Percentiles rank a stretch among this genome's conserved stretches.
Conservation (phyloP, 2,888 invertebrate species). For the Corbicula japonica region DNA sequence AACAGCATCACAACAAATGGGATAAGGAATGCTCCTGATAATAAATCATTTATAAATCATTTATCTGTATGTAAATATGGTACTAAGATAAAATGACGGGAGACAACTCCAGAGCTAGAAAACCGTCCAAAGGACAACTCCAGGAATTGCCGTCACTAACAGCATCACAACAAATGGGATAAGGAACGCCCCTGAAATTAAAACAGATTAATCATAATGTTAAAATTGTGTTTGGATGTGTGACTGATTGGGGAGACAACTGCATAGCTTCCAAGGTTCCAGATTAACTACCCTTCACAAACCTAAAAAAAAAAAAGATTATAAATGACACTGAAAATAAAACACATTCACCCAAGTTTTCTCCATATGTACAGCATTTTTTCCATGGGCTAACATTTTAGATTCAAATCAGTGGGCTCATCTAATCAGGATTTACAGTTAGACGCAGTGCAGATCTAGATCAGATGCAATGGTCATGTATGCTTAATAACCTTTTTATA, state of each 20-base stretch:
- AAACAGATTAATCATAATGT: not conserved
- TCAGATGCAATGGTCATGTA: no score
- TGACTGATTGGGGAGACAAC: not conserved
- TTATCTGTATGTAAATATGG: no score
- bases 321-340: not conserved
- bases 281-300: not conserved
- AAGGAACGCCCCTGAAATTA: slow-evolving; percentile 88
- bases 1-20: slow-evolving; percentile 93
- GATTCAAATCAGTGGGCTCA: no score
- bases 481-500: no score
- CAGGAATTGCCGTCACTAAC: slow-evolving; percentile 93
- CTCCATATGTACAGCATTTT: not conserved
- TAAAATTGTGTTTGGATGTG: no score
- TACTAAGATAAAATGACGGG: no score
- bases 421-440: no score
- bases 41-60: no score
- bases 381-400: no score
- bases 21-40: slow-evolving; percentile 90
- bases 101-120: slow-evolving; percentile 88
- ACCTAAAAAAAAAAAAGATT: not conserved
- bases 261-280: not conserved
- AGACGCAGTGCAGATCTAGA: no score
- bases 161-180: slow-evolving; percentile 94
- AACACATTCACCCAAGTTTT: not conserved
- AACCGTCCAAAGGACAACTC: slow-evolving; percentile 95